Conservation (phyloP, 2,113 vertebrate species). For the Bothrops jararaca region DNA sequence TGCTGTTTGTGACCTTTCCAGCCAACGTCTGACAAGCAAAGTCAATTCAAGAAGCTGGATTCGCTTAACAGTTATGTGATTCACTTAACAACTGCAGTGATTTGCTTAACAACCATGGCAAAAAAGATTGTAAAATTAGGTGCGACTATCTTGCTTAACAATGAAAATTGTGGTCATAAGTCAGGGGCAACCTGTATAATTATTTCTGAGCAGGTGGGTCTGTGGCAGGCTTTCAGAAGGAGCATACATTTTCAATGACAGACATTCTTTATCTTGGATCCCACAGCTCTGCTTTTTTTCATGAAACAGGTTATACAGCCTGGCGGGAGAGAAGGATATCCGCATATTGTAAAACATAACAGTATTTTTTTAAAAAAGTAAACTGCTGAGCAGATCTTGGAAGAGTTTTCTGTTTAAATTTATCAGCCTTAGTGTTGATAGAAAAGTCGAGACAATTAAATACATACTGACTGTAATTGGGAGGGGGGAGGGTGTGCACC, state of each 20-base stretch:
- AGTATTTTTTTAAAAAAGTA: not conserved
- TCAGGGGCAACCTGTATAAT: fast-evolving
- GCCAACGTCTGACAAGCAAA: too few species aligned
- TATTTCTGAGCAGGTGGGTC: slow-evolving; percentile 29
- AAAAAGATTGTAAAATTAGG: not conserved
- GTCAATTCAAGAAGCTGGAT: too few species aligned
- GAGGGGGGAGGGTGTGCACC: not conserved
- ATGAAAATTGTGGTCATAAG: not conserved
- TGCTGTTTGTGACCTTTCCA: too few species aligned
- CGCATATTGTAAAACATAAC: slow-evolving; percentile 11
- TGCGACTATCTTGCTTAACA: not conserved
- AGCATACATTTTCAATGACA: slow-evolving; percentile 21
- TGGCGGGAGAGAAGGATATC: slow-evolving; percentile 26
- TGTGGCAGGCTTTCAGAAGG: not conserved
- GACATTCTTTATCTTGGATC: slow-evolving; percentile 35
- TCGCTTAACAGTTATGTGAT: too few species aligned
- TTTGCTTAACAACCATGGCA: not conserved
- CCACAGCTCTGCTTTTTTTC: slow-evolving; percentile 31
- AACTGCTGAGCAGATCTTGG: not conserved
- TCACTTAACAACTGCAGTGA: not conserved
- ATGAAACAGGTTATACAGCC: not conserved
- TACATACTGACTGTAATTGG: fast-evolving
- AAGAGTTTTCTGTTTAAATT: slow-evolving; percentile 8
- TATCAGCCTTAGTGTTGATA: not conserved
- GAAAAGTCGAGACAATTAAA: not conserved